Conservation (phyloP, 2,113 vertebrate genomes). For the Neopipo cinnamomea region DNA sequence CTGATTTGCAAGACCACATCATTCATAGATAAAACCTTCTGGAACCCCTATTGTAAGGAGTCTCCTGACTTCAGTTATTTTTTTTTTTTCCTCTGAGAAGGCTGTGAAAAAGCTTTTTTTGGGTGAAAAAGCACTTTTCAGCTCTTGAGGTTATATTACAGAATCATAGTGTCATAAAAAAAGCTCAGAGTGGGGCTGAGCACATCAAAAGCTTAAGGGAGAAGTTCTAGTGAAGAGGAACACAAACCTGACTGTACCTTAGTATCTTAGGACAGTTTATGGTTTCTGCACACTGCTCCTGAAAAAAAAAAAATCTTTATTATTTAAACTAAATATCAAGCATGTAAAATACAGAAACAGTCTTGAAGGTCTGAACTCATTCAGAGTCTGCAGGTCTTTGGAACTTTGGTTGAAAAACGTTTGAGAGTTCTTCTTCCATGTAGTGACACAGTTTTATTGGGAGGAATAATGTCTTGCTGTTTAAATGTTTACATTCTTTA, state of each 20-base stretch:
- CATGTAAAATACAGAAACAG: neutral
- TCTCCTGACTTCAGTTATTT: neutral
- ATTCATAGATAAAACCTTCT: neutral
- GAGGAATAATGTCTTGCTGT: neutral
- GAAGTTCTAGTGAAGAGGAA: neutral
- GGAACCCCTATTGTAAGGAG: neutral
- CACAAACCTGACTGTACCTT: neutral
- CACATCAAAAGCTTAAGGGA: neutral
- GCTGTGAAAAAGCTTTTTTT: accelerated
- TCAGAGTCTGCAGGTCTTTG: neutral
- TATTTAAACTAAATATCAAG: neutral
- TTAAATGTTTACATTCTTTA: slow-evolving; percentile 4
- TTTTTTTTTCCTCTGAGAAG: neutral
- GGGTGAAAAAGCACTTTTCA: neutral
- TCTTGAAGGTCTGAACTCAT: neutral
- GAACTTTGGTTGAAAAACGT: neutral
- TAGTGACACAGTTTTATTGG: neutral
- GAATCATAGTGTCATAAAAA: accelerated
- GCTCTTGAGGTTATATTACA: neutral
- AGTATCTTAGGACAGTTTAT: neutral
- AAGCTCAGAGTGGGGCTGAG: neutral
- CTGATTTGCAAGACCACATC: neutral
- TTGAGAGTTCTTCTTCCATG: neutral
- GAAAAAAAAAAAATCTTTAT: neutral
- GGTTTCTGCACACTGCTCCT: neutral